A percentile compares a stretch with the other conserved stretches of the same genome.
phyloP scores from a whole-genome alignment of 2,888 invertebrate genomes.

The Zaprionus lineosus region DNA sequence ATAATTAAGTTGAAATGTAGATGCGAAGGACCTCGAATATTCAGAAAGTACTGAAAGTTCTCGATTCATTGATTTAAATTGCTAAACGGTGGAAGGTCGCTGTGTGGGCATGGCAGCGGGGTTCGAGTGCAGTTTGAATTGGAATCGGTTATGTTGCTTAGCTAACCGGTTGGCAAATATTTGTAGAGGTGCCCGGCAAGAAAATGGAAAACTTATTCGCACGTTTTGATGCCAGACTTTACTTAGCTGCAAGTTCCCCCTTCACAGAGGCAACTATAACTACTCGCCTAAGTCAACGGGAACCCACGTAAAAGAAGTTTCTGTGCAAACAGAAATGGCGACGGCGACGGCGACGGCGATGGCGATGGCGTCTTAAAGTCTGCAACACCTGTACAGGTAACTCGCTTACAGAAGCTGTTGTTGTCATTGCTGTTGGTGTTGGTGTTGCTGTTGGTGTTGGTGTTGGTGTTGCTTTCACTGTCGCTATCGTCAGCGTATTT shows the following conservation, averaged over 20 bases:
- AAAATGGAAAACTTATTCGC: conserved; percentile 65
- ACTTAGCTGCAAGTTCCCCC: conserved; percentile 42
- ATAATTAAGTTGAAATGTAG: too few relatives aligned
- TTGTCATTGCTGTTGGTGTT: conserved; percentile 10
- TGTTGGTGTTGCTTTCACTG: conserved; percentile 24
- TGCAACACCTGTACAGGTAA: conserved; percentile 52
- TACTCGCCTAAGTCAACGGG: conserved; percentile 38
- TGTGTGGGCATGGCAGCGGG: too few relatives aligned
- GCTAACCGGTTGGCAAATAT: conserved; percentile 52
- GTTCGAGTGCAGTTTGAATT: conserved; percentile 9
- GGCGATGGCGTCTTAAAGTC: conserved; percentile 54
- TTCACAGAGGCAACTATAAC: conserved; percentile 55
- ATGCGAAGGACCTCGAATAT: too few relatives aligned
- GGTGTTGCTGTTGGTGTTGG: conserved; percentile 8
- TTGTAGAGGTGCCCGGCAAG: conserved; percentile 29
- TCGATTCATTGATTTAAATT: conserved; percentile 1
- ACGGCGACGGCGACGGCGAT: conserved; percentile 11
- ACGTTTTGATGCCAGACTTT: conserved; percentile 65
- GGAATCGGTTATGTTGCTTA: conserved; percentile 27
- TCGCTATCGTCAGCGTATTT: conserved; percentile 62
- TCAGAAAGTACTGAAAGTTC: background rate
- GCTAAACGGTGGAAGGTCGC: background rate
- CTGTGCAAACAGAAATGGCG: conserved; percentile 50
- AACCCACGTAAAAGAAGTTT: conserved; percentile 57
- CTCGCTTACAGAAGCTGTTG: conserved; percentile 41